Percentiles rank a stretch among this genome's conserved stretches.
These are phyloP conservation scores for Lepidocolaptes lacrymiger DNA, from an alignment of 2,797 vertebrate species.

Conservation along the genomic window DNA sequence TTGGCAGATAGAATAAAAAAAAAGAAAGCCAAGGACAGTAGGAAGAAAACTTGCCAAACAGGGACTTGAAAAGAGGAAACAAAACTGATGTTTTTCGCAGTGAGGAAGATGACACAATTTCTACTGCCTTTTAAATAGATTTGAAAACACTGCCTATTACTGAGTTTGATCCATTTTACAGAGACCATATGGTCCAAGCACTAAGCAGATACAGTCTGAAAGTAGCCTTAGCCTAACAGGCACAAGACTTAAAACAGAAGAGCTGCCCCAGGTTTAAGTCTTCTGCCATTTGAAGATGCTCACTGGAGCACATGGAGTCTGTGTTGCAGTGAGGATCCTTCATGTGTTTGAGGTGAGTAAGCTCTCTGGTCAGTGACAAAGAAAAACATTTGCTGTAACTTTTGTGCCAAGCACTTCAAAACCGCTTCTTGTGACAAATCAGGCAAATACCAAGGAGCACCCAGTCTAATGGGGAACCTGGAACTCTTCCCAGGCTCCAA, in stretches of 20 bases:
- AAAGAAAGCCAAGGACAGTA: not conserved
- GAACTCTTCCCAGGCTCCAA: slow-evolving; percentile 13
- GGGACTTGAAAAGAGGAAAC: not conserved
- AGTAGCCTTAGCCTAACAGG: not conserved
- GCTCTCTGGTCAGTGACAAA: not conserved
- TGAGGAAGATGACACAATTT: not conserved
- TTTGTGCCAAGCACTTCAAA: not conserved
- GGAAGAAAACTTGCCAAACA: not conserved
- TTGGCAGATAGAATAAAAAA: not conserved
- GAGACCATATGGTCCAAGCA: not conserved
- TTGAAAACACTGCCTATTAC: not conserved
- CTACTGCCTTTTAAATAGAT: slow-evolving; percentile 11
- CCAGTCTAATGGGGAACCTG: not conserved
- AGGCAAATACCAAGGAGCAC: not conserved
- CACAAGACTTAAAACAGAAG: not conserved
- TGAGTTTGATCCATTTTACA: not conserved
- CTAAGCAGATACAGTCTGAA: not conserved
- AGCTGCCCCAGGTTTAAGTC: not conserved
- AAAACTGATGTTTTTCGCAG: not conserved
- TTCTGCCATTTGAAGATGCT: not conserved
- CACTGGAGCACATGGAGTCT: not conserved
- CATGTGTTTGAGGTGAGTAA: not conserved
- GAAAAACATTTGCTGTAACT: not conserved
- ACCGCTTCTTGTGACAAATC: not conserved
- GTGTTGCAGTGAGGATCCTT: not conserved